phyloP scores from a whole-genome alignment of 2,888 invertebrate genomes.

The Hesperia comma region DNA sequence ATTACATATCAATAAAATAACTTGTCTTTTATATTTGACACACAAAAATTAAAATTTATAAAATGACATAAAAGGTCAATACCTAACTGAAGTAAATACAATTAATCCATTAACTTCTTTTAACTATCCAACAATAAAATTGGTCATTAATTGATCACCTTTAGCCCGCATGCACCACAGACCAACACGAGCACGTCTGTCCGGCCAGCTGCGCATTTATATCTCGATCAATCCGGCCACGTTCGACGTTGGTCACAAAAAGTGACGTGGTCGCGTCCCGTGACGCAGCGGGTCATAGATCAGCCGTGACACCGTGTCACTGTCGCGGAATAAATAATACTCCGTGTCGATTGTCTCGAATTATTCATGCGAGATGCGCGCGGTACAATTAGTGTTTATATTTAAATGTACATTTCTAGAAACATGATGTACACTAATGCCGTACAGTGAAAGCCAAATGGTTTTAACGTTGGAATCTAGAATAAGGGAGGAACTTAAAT shows the following conservation, averaged over 20 bases:
- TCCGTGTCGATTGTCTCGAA: constrained; percentile 55
- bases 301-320: constrained; percentile 60
- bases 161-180: constrained; percentile 37
- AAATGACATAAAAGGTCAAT: too few relatives aligned
- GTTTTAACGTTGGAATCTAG: too few relatives aligned
- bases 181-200: constrained; percentile 23
- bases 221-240: constrained; percentile 43
- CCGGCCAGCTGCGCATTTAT: constrained; percentile 39
- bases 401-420: too few relatives aligned
- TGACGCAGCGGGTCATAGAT: constrained; percentile 55
- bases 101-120: too few relatives aligned
- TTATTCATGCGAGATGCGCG: constrained; percentile 36
- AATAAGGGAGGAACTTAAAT: too few relatives aligned
- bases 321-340: constrained; percentile 64
- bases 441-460: too few relatives aligned
- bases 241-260: constrained; percentile 42
- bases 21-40: too few relatives aligned
- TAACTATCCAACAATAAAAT: neutral
- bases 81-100: too few relatives aligned
- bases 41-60: too few relatives aligned
- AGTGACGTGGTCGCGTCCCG: constrained; percentile 40
- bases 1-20: too few relatives aligned
- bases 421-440: too few relatives aligned
- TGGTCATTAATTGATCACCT: constrained; percentile 12
- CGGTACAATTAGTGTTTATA: neutral